Evolutionary conservation across 2,797 vertebrate genomes (phyloP).

Genomic region (Pipistrellus nathusii): DNA sequence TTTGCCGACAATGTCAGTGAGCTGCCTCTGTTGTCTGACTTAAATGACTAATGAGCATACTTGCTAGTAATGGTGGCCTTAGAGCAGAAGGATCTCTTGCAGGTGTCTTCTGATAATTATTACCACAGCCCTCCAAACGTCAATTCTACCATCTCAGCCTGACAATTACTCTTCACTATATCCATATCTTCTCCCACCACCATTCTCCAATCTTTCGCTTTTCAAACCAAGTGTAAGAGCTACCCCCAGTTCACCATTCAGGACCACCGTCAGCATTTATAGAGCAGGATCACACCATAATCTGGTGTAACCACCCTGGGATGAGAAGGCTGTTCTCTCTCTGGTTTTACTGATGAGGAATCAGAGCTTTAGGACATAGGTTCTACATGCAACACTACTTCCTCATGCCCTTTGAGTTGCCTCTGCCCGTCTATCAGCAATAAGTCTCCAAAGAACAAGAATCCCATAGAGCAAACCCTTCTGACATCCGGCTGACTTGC

Average conservation of each 20-base stretch:
- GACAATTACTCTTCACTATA: background rate
- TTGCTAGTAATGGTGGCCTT: background rate
- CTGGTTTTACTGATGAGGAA: background rate
- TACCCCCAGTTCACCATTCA: background rate
- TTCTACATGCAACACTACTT: background rate
- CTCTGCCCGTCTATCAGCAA: background rate
- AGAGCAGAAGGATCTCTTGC: background rate
- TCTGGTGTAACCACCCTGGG: accelerated
- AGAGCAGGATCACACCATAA: background rate
- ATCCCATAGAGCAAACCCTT: background rate
- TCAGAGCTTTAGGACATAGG: background rate
- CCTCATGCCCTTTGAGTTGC: background rate
- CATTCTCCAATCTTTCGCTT: background rate
- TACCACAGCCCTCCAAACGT: background rate
- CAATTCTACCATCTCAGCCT: background rate
- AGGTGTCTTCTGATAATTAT: background rate
- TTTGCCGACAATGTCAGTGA: background rate
- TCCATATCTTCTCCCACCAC: background rate
- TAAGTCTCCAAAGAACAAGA: constrained; percentile 13
- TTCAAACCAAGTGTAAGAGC: background rate
- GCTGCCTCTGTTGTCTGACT: background rate
- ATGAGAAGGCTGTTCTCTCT: background rate
- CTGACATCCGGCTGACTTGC: background rate
- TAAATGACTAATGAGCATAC: background rate
- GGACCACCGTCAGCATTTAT: background rate